A percentile compares a stretch with the other conserved stretches of the same genome.
These are phyloP conservation scores for Pararge aegeria DNA, from an alignment of 1,140 invertebrate genomes.

Conservation along the genomic window DNA sequence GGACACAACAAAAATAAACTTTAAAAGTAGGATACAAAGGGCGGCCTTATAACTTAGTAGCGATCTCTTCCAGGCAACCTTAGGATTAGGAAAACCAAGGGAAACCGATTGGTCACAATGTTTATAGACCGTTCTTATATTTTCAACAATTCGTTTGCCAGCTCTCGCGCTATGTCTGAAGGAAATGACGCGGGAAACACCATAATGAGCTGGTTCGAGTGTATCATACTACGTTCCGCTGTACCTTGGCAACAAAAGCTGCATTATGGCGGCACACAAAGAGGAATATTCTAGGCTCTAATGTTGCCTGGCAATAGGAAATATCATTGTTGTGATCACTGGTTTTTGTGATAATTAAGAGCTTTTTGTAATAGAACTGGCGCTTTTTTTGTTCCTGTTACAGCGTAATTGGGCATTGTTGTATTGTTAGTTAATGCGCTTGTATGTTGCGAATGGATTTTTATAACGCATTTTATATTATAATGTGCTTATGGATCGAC, in stretches of 20 bases:
- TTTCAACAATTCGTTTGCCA: background rate
- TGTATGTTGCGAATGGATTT: background rate
- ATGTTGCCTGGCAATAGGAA: constrained; percentile 8
- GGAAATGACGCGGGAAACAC: constrained; percentile 13
- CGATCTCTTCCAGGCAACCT: no score
- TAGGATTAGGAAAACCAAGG: no score
- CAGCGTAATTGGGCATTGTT: constrained; percentile 6
- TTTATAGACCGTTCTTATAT: no score
- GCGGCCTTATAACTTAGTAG: no score
- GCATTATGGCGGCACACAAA: constrained; percentile 6
- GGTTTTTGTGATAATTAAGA: constrained; percentile 10
- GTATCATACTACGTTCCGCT: background rate
- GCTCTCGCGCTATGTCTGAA: constrained; percentile 5
- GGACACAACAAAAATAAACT: no score
- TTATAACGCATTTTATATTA: background rate
- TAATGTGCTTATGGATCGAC: no score
- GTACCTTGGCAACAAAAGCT: constrained; percentile 3
- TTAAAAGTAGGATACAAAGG: no score
- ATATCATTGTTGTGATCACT: constrained; percentile 12
- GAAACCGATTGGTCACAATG: no score
- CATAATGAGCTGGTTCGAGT: constrained; percentile 14
- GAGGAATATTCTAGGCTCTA: constrained; percentile 9
- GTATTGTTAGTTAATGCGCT: background rate
- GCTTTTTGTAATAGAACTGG: constrained; percentile 4
- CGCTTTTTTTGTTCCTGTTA: background rate